Percentiles rank a stretch among this genome's conserved stretches.
phyloP scores from a whole-genome alignment of 1,140 invertebrate species.

The Tetramorium simillimum region DNA sequence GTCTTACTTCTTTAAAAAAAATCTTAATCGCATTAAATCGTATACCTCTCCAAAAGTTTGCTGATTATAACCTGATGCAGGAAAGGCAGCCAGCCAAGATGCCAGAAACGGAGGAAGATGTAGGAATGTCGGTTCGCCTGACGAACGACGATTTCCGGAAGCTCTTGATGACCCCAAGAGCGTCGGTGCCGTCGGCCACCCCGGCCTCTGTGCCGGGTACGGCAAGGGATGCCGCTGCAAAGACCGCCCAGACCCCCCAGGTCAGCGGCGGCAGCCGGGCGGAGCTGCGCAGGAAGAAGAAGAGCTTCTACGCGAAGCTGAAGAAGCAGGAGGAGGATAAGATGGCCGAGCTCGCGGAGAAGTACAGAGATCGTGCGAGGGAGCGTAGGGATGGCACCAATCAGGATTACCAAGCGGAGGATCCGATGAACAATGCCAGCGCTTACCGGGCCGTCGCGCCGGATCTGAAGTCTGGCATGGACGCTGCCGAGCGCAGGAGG shows the following conservation, averaged over 20 bases:
- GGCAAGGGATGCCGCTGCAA: constrained; percentile 87
- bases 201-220: constrained; percentile 84
- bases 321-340: constrained; percentile 98
- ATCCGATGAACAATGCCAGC: constrained; percentile 94
- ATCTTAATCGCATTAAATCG: not conserved
- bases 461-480: constrained; percentile 96
- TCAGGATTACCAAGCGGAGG: constrained; percentile 92
- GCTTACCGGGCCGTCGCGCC: constrained; percentile 98
- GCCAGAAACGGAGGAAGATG: constrained; percentile 84
- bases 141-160: constrained; percentile 99
- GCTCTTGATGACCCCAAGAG: constrained; percentile 96
- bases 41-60: not conserved
- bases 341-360: constrained; percentile 97
- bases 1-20: not conserved
- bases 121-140: constrained; percentile 89
- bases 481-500: constrained; percentile 97
- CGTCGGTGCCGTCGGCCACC: constrained; percentile 87
- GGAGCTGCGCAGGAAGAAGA: constrained; percentile 92
- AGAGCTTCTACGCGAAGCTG: constrained; percentile 96
- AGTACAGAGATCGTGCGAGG: constrained; percentile 96
- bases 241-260: constrained; percentile 84
- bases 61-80: not conserved
- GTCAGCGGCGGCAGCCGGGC: constrained; percentile 87
- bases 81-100: constrained; percentile 77
- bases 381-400: constrained; percentile 96